Evolutionary conservation across 2,888 invertebrate genomes (phyloP).

Genomic region (Cyrtodaria siliqua): DNA sequence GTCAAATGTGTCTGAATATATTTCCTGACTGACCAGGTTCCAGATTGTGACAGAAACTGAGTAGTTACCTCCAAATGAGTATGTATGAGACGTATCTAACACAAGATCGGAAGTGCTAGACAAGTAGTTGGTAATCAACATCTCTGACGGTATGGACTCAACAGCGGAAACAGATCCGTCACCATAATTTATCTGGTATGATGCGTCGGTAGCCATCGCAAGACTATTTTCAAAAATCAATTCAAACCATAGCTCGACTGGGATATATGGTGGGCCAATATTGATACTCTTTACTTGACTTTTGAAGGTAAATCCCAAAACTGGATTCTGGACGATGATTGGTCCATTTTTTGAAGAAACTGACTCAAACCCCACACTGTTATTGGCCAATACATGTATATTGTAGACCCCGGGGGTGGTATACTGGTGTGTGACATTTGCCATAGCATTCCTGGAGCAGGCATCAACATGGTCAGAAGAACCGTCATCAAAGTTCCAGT

Average conservation of each 20-base stretch:
- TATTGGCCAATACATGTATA: conserved; percentile 35
- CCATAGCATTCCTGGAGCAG: conserved; percentile 25
- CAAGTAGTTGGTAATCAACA: background rate
- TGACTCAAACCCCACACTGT: conserved; percentile 25
- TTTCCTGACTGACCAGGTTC: conserved; percentile 61
- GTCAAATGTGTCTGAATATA: conserved; percentile 41
- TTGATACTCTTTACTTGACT: conserved; percentile 21
- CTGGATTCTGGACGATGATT: conserved; percentile 54
- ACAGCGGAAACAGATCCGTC: conserved; percentile 43
- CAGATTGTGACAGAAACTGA: conserved; percentile 54
- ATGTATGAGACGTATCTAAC: conserved; percentile 44
- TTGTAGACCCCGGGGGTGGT: conserved; percentile 41
- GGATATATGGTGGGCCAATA: conserved; percentile 34
- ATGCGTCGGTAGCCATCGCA: conserved; percentile 54
- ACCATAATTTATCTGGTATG: conserved; percentile 58
- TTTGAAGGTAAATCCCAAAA: conserved; percentile 30
- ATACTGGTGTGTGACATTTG: conserved; percentile 28
- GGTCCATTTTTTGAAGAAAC: conserved; percentile 30
- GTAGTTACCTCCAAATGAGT: conserved; percentile 54
- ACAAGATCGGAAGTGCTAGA: conserved; percentile 27
- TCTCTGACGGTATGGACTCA: conserved; percentile 13
- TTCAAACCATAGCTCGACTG: conserved; percentile 27
- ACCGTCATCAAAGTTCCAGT: conserved; percentile 42
- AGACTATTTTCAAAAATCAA: conserved; percentile 23
- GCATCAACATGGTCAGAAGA: conserved; percentile 3